These are phyloP conservation scores for Caenorhabditis uteleia DNA, from an alignment of 2,888 invertebrate species.

Conservation along the genomic window DNA sequence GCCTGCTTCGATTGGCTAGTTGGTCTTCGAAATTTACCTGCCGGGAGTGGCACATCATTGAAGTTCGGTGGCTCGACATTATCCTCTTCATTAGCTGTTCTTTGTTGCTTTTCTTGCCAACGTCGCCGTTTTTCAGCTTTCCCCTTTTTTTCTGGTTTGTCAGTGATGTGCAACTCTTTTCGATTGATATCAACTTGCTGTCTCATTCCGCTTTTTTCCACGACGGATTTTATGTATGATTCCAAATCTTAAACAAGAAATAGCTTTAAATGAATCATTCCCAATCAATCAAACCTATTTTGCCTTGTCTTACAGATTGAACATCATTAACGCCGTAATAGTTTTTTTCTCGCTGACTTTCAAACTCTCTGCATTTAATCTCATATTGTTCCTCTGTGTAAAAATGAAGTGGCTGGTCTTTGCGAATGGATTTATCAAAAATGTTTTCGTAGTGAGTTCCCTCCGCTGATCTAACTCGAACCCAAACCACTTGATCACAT, in stretches of 20 bases:
- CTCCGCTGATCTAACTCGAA: conserved; percentile 52
- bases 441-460: conserved; percentile 58
- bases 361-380: conserved; percentile 23
- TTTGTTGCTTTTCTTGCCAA: conserved; percentile 15
- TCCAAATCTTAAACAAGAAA: conserved; percentile 19
- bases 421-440: conserved; percentile 53
- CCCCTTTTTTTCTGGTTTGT: conserved; percentile 11
- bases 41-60: too few species aligned
- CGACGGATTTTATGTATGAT: conserved; percentile 15
- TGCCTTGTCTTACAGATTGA: conserved; percentile 23
- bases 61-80: too few species aligned
- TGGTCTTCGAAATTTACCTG: too few species aligned
- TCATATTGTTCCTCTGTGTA: conserved; percentile 49
- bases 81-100: background rate
- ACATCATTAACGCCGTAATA: conserved; percentile 39
- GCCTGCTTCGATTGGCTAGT: background rate
- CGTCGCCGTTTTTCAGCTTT: conserved; percentile 11
- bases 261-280: too few species aligned
- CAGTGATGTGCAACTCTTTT: conserved; percentile 24
- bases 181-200: conserved; percentile 21
- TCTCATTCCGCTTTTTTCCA: conserved; percentile 6
- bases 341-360: conserved; percentile 22
- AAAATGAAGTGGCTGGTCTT: conserved; percentile 47
- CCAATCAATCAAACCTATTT: conserved; percentile 3
- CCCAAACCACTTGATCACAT: conserved; percentile 50